These are phyloP conservation scores for Meloidogyne chitwoodi DNA, from an alignment of 1,140 invertebrate genomes.

Conservation along the genomic window DNA sequence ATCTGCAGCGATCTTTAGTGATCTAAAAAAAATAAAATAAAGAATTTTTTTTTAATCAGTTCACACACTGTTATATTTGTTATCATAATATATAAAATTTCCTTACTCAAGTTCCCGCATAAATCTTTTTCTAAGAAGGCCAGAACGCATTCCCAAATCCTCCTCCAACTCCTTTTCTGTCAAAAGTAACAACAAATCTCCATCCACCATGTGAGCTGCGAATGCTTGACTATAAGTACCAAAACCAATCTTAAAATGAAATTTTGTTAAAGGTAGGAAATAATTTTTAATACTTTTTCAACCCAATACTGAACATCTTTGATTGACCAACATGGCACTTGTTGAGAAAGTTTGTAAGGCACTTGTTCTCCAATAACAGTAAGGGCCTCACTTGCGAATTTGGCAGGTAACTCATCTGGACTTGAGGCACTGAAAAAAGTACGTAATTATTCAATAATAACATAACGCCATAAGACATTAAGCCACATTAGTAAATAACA, in stretches of 20 bases:
- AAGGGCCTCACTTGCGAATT: conserved; percentile 90
- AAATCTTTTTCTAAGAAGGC: conserved; percentile 86
- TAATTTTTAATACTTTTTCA: conserved; percentile 68
- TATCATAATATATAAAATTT: too few relatives aligned
- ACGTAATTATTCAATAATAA: too few relatives aligned
- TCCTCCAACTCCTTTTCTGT: conserved; percentile 84
- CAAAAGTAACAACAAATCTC: conserved; percentile 88
- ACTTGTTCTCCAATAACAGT: conserved; percentile 90
- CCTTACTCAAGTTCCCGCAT: conserved; percentile 76
- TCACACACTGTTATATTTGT: too few relatives aligned
- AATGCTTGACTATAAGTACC: conserved; percentile 77
- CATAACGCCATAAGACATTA: too few relatives aligned
- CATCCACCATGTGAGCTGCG: conserved; percentile 85
- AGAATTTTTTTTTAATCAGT: too few relatives aligned
- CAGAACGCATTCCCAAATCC: conserved; percentile 87
- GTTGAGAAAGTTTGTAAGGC: conserved; percentile 89
- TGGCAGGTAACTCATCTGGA: conserved; percentile 92
- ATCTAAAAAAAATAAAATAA: too few relatives aligned
- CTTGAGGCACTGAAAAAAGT: conserved; percentile 75
- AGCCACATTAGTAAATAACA: too few relatives aligned
- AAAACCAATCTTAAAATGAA: conserved; percentile 79
- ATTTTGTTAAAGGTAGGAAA: not conserved
- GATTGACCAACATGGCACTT: conserved; percentile 81
- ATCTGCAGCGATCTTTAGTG: conserved; percentile 80
- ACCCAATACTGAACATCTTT: conserved; percentile 97